Conservation (phyloP, 2,888 invertebrate species). For the Cartodere bifasciata region DNA sequence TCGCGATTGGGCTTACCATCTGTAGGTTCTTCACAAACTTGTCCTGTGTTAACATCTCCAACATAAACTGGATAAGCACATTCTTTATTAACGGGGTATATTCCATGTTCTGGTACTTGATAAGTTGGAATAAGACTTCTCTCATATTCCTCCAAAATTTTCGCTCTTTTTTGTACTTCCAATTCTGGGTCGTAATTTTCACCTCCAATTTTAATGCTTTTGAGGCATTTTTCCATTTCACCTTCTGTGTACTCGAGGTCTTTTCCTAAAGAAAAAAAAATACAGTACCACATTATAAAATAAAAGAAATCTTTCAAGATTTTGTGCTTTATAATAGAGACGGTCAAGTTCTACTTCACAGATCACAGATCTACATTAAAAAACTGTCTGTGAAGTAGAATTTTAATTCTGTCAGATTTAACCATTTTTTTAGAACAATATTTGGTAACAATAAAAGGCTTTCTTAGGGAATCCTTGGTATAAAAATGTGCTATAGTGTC, state of each 20-base stretch:
- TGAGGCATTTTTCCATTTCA: slow-evolving; percentile 29
- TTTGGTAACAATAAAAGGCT: no score
- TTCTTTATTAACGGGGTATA: slow-evolving; percentile 25
- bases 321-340: no score
- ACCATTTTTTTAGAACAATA: no score
- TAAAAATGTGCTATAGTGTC: no score
- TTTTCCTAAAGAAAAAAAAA: slow-evolving; percentile 16
- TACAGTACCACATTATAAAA: no score
- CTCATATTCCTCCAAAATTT: slow-evolving; percentile 28
- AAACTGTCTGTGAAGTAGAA: no score
- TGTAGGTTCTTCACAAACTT: slow-evolving; percentile 24
- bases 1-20: slow-evolving; percentile 9
- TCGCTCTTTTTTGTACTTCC: slow-evolving; percentile 19
- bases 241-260: slow-evolving; percentile 20
- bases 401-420: no score
- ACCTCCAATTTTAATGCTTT: slow-evolving; percentile 19
- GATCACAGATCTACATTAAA: no score
- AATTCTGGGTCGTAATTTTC: slow-evolving; percentile 18
- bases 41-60: slow-evolving; percentile 24
- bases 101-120: slow-evolving; percentile 28
- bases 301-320: no score
- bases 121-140: slow-evolving; percentile 24
- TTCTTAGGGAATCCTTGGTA: no score
- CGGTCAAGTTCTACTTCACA: no score
- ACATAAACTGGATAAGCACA: slow-evolving; percentile 27